phyloP scores from a whole-genome alignment of 2,113 vertebrate genomes.

The Desmodus rotundus region DNA sequence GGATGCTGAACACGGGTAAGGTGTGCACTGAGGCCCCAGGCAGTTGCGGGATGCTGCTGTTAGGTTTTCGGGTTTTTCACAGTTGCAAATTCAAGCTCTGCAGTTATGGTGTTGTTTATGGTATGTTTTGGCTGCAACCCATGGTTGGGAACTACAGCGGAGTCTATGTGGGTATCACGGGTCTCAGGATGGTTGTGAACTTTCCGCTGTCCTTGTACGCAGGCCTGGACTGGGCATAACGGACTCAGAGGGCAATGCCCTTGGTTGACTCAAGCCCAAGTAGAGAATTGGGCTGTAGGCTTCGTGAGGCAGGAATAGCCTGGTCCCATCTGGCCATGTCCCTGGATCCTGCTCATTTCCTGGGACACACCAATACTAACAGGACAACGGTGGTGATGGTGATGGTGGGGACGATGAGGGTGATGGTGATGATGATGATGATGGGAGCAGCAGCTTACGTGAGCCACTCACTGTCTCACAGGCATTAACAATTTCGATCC shows the following conservation, averaged over 20 bases:
- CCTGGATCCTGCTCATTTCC: fast-evolving
- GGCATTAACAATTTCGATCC: neutral
- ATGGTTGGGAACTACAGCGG: neutral
- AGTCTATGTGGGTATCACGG: neutral
- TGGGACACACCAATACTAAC: neutral
- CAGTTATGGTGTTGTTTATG: fast-evolving
- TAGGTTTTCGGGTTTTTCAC: conserved; percentile 51
- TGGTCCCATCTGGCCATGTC: neutral
- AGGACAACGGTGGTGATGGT: fast-evolving
- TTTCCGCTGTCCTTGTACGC: neutral
- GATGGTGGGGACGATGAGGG: neutral
- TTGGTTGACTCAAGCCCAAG: neutral
- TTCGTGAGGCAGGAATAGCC: neutral
- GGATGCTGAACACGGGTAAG: neutral
- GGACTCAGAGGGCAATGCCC: neutral
- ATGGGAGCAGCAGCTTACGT: fast-evolving
- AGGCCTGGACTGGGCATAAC: neutral
- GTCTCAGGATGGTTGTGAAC: neutral
- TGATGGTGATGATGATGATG: neutral
- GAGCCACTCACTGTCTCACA: neutral
- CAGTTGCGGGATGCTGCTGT: conserved; percentile 5
- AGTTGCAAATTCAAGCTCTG: neutral
- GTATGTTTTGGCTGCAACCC: neutral
- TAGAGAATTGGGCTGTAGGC: neutral
- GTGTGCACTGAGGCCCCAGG: neutral